Evolutionary conservation across 2,113 vertebrate species (phyloP).

Genomic region (Sander lucioperca): DNA sequence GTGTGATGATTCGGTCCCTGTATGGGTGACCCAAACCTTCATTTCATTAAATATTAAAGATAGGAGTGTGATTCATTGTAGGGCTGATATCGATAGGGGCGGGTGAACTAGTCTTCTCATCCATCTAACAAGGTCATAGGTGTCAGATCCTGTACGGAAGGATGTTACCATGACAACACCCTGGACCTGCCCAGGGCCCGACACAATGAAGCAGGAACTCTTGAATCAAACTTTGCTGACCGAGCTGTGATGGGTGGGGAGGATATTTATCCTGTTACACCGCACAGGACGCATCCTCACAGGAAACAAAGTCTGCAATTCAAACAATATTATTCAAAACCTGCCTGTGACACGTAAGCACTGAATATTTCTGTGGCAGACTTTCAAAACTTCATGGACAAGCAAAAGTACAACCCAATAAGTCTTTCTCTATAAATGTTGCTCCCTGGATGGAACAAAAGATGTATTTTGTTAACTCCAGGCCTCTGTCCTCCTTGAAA

Average conservation of each 20-base stretch:
- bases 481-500: neutral
- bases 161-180: slow-evolving; percentile 60
- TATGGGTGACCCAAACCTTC: slow-evolving; percentile 1
- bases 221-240: slow-evolving; percentile 59
- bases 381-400: neutral
- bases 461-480: neutral
- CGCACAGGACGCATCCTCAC: slow-evolving; percentile 38
- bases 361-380: neutral
- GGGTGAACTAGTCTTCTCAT: slow-evolving; percentile 37
- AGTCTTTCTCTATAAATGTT: neutral
- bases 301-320: slow-evolving; percentile 56
- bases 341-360: slow-evolving; percentile 5
- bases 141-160: slow-evolving; percentile 68
- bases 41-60: slow-evolving; percentile 21
- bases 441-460: neutral
- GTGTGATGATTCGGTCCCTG: slow-evolving; percentile 5
- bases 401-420: neutral
- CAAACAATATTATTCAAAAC: slow-evolving; percentile 32
- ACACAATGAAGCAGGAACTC: slow-evolving; percentile 77
- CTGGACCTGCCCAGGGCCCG: slow-evolving; percentile 23
- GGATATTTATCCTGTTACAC: slow-evolving; percentile 51
- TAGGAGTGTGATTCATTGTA: neutral
- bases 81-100: slow-evolving; percentile 12
- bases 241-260: slow-evolving; percentile 1
- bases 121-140: slow-evolving; percentile 47